These are phyloP conservation scores for Cyphomyrus plagiostoma DNA, from an alignment of 2,113 vertebrate genomes.

Conservation along the genomic window DNA sequence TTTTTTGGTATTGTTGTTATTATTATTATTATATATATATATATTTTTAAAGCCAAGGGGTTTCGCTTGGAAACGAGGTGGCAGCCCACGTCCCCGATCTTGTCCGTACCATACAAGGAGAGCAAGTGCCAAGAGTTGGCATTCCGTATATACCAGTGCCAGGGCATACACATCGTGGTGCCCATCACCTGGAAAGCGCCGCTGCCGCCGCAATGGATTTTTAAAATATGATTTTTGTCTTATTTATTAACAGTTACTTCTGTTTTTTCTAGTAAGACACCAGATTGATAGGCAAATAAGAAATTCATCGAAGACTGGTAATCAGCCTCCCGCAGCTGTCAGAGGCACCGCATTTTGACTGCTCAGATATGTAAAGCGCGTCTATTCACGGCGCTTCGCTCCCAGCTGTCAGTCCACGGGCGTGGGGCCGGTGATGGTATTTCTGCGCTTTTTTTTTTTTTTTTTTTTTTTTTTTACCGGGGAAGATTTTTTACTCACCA, in stretches of 20 bases:
- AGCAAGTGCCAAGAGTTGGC: conserved; percentile 60
- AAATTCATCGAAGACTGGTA: conserved; percentile 33
- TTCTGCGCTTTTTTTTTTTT: conserved; percentile 21
- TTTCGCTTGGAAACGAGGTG: conserved; percentile 58
- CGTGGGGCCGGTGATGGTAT: conserved; percentile 1
- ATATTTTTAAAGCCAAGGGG: conserved; percentile 58
- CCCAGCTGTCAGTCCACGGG: conserved; percentile 19
- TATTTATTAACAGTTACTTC: neutral
- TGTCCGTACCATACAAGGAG: conserved; percentile 26
- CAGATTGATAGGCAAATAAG: neutral
- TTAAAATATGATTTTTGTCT: neutral
- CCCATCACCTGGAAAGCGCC: conserved; percentile 50
- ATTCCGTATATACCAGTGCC: conserved; percentile 53
- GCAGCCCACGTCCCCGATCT: conserved; percentile 41
- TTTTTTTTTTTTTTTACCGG: conserved; percentile 17
- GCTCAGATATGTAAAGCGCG: conserved; percentile 7
- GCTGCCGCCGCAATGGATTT: conserved; percentile 47
- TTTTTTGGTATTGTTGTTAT: conserved; percentile 30
- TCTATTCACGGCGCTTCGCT: conserved; percentile 9
- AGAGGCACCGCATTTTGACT: conserved; percentile 34
- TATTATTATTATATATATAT: conserved; percentile 25
- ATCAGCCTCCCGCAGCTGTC: conserved; percentile 32
- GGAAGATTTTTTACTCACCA: conserved; percentile 7
- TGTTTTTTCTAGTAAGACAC: neutral
- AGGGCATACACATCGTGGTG: conserved; percentile 58